Base-by-base conservation (phyloP, 1,140 invertebrate genomes). In the Dinoponera quadriceps region DNA sequence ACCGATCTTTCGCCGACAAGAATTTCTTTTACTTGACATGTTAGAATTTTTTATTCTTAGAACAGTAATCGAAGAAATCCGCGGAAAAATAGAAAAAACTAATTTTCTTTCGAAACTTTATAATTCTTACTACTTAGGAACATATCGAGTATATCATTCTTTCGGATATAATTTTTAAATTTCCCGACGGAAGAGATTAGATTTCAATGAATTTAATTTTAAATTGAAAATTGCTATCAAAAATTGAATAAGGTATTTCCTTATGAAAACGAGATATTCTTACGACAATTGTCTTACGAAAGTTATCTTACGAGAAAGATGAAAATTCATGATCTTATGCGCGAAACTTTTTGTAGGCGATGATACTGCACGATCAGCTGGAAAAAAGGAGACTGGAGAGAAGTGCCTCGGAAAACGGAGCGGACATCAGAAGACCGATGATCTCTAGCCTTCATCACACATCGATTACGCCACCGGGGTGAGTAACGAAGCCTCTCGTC, bases 341-440 rank as follows among this genome's bases (percentile, higher is more conserved):
- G 22, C 13, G 18, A 49, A 74, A 74, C 11, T 55, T 29, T 80
- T 59, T 85, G 1, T 54, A 94, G 93, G 92, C 93, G 1, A 92
- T 94, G 88, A 91, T 94, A 89, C 69, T 94, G 25, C 93, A 93
- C 85, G 92, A 94, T 80, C 92, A 94, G 55, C 73, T 94, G 13
- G 93, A 94, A 73, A 93, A 92, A 75, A 91, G 87, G 54, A 92
- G 89, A 82, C 71, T 94, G 38, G 93, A 94, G 83, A 91, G 92
- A 65, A 94, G 91, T 69, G 85, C 89, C 3, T 93, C 93, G 13
- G 93, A 94, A 85, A 93, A 93, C 63, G 91, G 92, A 11, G 90
- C 86, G 13, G 92, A 92, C 55, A 84, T 88, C 22, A 90, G 91
- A 68, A 92, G 90, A 89, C 87, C 92, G 66, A 89, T 92, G 90